Conservation (phyloP, 2,113 vertebrate species). For the Hyperoodon ampullatus region DNA sequence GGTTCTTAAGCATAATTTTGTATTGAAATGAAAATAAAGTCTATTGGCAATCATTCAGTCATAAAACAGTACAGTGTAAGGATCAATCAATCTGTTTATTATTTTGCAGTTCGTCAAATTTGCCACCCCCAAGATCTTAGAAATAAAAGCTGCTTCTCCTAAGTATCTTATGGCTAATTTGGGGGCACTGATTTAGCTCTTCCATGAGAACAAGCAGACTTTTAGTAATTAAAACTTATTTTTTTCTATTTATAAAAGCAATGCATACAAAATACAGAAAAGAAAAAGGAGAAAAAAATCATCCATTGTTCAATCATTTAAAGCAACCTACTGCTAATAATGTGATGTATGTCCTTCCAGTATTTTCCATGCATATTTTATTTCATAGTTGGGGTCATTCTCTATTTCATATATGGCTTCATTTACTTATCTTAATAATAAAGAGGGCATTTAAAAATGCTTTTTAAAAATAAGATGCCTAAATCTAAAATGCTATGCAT, state of each 20-base stretch:
- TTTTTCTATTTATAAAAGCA: slow-evolving; percentile 38
- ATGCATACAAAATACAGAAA: background rate
- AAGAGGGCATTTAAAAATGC: background rate
- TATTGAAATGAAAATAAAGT: slow-evolving; percentile 14
- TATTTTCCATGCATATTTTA: background rate
- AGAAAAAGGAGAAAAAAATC: background rate
- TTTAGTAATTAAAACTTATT: background rate
- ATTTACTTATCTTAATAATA: background rate
- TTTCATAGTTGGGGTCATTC: background rate
- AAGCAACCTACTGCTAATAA: slow-evolving; percentile 6
- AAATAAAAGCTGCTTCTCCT: background rate
- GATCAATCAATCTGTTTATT: background rate
- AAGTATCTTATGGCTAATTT: background rate
- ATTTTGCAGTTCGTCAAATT: slow-evolving; percentile 12
- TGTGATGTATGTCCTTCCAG: background rate
- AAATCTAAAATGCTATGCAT: background rate
- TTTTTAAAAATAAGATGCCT: background rate
- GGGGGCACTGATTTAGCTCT: background rate
- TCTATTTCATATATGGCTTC: background rate
- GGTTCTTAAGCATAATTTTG: background rate
- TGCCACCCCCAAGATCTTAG: background rate
- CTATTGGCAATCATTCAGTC: background rate
- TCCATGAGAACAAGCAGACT: background rate
- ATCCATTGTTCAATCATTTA: background rate
- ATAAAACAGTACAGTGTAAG: background rate